These are phyloP conservation scores for Rutilus rutilus DNA, from an alignment of 2,113 vertebrate species.

Conservation along the genomic window DNA sequence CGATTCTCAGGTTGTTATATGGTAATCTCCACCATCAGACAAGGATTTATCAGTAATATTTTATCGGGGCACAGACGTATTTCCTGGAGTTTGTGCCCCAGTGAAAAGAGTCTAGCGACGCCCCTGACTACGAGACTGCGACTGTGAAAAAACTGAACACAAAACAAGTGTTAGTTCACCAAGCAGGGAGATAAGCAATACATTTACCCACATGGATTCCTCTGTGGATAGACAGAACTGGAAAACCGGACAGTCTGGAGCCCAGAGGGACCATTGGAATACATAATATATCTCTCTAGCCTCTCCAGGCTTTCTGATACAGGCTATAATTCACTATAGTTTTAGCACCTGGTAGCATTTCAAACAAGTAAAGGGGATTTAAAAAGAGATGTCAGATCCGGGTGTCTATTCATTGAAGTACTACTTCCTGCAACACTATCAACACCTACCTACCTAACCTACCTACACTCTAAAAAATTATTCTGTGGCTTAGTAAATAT, in stretches of 20 bases:
- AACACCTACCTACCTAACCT: too few relatives aligned
- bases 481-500: too few relatives aligned
- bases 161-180: conserved; percentile 5
- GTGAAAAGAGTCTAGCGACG: too few relatives aligned
- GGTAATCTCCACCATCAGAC: not conserved
- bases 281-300: not conserved
- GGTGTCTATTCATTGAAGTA: not conserved
- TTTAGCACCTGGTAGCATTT: not conserved
- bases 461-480: too few relatives aligned
- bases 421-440: too few relatives aligned
- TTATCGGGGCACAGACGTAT: too few relatives aligned
- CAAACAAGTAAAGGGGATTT: not conserved
- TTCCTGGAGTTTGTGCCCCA: too few relatives aligned
- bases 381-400: not conserved
- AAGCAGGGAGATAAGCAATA: not conserved
- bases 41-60: too few relatives aligned
- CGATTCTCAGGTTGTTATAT: not conserved
- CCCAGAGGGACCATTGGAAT: not conserved
- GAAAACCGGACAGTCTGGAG: not conserved
- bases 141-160: too few relatives aligned
- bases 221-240: not conserved
- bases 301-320: not conserved
- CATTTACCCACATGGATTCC: not conserved
- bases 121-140: too few relatives aligned
- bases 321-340: not conserved